Evolutionary conservation across 2,113 vertebrate species (phyloP), one percentile per base, ranked within the genome.

Genomic region (Psettodes erumei): DNA sequence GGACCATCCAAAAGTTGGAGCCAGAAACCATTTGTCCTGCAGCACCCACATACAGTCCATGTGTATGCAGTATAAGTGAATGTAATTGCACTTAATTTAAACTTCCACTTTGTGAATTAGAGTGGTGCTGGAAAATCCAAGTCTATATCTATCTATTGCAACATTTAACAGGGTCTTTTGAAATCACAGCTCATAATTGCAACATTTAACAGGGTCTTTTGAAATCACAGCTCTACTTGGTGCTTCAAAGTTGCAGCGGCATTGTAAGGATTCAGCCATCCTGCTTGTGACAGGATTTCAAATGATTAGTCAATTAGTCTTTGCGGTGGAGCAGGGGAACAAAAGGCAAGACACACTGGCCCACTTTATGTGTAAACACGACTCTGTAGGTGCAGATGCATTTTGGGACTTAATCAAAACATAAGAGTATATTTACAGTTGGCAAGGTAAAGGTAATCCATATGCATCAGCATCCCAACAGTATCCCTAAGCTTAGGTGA

Each of bases 1-100:
- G 33, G 43, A 70, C 58, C 61, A 63, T 47, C 37, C 51, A 81
- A 77, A 79, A 61, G 54, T 54, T 56, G 72, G 18, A 76, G 63
- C 38, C 61, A 51, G 81, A 78, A 65, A 51, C 32, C 54, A n/a
- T 79, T 87, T 86, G 77, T 86, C 72, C 67, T 76, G 54, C 45
- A 43, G 48, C 8, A 76, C 43, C 56, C 33, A 60, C 47, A 54
- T 6, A 35, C 30, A 37, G 6, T 21, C 53, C 75, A 54, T 35
- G 8, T 7, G 0, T 5, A 45, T 2, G 9, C 12, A 38, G 28
- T 15, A 30, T 42, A 40, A 45, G 27, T 9, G 54, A 51, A 43
- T 61, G 13, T 9, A 53, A 25, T 15, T 11, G 55, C 13, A 59
- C 27, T 43, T 66, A 16, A 38, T 77, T 70, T 18, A 53, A 68